A percentile compares a stretch with the other conserved stretches of the same genome.
Evolutionary conservation across 1,140 invertebrate species (phyloP).

Genomic region (Neelides sp.): DNA sequence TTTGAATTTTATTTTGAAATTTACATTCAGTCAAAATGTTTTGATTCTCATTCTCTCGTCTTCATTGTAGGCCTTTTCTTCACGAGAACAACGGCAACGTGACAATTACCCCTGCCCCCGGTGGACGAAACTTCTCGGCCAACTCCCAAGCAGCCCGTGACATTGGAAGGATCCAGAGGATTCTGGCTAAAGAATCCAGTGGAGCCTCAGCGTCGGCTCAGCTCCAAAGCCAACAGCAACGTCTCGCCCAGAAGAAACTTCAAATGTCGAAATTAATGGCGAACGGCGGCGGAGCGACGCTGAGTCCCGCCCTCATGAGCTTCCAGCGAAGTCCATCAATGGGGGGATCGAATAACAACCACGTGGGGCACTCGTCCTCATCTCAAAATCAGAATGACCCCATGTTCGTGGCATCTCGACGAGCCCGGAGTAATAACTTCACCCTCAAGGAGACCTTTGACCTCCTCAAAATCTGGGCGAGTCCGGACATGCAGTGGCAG

Average conservation of each 20-base stretch:
- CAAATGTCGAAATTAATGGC: constrained; percentile 27
- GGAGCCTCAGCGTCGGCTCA: too few relatives aligned
- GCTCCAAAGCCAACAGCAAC: constrained; percentile 8
- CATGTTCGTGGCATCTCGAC: constrained; percentile 25
- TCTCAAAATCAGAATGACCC: constrained; percentile 23
- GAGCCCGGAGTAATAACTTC: constrained; percentile 30
- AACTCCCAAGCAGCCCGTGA: too few relatives aligned
- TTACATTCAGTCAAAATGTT: too few relatives aligned
- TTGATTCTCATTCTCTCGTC: too few relatives aligned
- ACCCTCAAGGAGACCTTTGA: constrained; percentile 30
- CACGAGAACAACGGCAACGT: constrained; percentile 21
- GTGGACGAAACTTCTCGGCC: too few relatives aligned
- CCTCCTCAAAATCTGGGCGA: constrained; percentile 30
- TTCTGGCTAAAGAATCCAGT: too few relatives aligned
- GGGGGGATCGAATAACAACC: constrained; percentile 2
- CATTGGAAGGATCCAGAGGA: too few relatives aligned
- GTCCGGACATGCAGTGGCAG: constrained; percentile 30
- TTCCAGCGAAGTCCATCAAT: constrained; percentile 14
- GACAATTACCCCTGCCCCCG: too few relatives aligned
- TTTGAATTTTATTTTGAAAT: too few relatives aligned
- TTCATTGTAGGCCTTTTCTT: constrained; percentile 15
- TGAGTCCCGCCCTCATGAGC: constrained; percentile 12
- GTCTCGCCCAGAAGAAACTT: constrained; percentile 21
- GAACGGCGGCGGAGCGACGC: constrained; percentile 18
- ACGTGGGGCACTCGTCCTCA: neutral